Conservation (phyloP, 2,113 vertebrate genomes). For the Anhinga anhinga region DNA sequence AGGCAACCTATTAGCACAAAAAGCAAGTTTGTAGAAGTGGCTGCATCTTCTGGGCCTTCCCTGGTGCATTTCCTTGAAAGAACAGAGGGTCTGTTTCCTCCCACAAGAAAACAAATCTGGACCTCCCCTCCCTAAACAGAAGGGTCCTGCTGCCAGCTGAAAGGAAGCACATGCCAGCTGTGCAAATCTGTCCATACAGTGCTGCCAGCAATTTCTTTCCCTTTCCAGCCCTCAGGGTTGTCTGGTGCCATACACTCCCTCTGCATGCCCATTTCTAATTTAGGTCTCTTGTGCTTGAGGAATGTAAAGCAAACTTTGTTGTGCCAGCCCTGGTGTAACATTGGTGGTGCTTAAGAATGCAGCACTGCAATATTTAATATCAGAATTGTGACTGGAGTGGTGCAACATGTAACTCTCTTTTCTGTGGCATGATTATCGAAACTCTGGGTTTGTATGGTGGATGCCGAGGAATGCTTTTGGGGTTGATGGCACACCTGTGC, state of each 20-base stretch:
- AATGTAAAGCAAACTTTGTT: not conserved
- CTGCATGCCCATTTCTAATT: slow-evolving; percentile 6
- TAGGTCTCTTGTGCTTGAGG: not conserved
- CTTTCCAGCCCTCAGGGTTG: not conserved
- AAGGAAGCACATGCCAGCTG: slow-evolving; percentile 22
- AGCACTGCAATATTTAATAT: not conserved
- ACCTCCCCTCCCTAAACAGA: not conserved
- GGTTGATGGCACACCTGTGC: not conserved
- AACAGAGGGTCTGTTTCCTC: not conserved
- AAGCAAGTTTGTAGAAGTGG: not conserved
- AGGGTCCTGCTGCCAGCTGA: slow-evolving; percentile 23
- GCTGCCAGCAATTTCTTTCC: slow-evolving; percentile 26
- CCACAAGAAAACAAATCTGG: not conserved
- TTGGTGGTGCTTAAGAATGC: not conserved
- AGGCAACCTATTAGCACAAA: not conserved
- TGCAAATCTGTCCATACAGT: slow-evolving; percentile 29
- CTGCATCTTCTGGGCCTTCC: not conserved
- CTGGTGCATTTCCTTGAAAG: not conserved
- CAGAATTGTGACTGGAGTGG: not conserved
- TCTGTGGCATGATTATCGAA: not conserved
- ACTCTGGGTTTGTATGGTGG: not conserved
- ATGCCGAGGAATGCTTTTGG: not conserved
- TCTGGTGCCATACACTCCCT: not conserved
- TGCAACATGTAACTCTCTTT: not conserved
- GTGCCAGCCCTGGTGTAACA: not conserved